A percentile compares a stretch with the other conserved stretches of the same genome.
These are phyloP conservation scores for Parnassius smintheus DNA, from an alignment of 2,888 invertebrate genomes.

Conservation along the genomic window DNA sequence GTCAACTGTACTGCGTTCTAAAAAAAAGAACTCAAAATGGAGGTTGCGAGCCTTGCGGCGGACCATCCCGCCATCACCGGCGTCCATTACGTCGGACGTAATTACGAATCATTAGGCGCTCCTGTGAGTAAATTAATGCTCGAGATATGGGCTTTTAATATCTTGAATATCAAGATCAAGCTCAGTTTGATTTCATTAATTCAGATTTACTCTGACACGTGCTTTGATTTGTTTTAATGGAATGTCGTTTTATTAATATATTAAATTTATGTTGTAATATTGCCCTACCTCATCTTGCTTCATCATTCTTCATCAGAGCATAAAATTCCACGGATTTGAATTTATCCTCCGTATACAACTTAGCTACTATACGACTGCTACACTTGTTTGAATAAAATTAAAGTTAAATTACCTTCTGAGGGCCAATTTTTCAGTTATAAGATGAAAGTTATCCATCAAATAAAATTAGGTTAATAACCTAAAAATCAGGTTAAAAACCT, in stretches of 20 bases:
- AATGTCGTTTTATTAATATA: too few species aligned
- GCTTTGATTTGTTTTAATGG: background rate
- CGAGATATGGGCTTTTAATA: slow-evolving; percentile 70
- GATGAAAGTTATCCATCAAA: too few species aligned
- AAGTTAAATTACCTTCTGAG: too few species aligned
- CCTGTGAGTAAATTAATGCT: slow-evolving; percentile 54
- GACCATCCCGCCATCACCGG: slow-evolving; percentile 57
- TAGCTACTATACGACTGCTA: too few species aligned
- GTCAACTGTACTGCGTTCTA: slow-evolving; percentile 23
- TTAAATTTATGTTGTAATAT: background rate
- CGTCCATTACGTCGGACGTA: slow-evolving; percentile 70
- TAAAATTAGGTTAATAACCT: too few species aligned
- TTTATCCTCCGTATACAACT: too few species aligned
- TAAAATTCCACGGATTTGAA: too few species aligned
- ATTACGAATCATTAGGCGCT: slow-evolving; percentile 75
- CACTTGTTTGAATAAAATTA: too few species aligned
- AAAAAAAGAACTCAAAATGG: slow-evolving; percentile 57
- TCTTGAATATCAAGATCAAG: slow-evolving; percentile 34
- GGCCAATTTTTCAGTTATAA: too few species aligned
- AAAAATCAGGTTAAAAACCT: too few species aligned
- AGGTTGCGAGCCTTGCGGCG: slow-evolving; percentile 65
- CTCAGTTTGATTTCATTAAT: slow-evolving; percentile 35
- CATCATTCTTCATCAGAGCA: too few species aligned
- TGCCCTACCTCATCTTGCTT: too few species aligned
- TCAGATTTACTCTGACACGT: slow-evolving; percentile 12